A percentile compares a stretch with the other conserved stretches of the same genome.
phyloP scores from a whole-genome alignment of 2,888 invertebrate genomes.

The Acanthococcus lagerstroemiae region DNA sequence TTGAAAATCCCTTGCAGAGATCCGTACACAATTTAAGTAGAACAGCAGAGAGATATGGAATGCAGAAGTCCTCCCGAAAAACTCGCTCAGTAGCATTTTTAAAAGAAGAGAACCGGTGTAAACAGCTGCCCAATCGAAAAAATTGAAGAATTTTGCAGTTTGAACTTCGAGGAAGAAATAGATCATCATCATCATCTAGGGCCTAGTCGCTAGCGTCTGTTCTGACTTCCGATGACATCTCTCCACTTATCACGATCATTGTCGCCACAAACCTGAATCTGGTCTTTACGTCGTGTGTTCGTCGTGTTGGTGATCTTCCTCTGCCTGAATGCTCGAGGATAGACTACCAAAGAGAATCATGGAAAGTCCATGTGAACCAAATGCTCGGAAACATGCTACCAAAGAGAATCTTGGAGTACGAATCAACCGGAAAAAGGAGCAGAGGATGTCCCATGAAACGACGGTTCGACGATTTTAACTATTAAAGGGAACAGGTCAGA shows the following conservation, averaged over 20 bases:
- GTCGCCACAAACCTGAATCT: no score
- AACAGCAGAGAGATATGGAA: neutral
- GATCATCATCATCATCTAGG: no score
- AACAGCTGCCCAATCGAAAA: no score
- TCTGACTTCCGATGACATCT: no score
- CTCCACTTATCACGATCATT: no score
- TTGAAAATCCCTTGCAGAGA: neutral
- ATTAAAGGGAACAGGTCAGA: neutral
- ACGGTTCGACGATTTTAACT: neutral
- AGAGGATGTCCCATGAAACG: neutral
- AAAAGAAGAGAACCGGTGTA: neutral
- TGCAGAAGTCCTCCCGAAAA: neutral
- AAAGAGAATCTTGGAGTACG: neutral
- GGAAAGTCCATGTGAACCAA: no score
- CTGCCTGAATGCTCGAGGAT: no score
- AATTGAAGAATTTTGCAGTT: neutral
- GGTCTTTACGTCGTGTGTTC: no score
- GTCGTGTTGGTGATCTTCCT: no score
- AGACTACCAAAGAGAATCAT: no score
- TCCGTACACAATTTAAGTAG: neutral
- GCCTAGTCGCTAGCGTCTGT: no score
- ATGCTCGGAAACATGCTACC: neutral
- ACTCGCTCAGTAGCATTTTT: neutral
- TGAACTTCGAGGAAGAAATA: conserved; percentile 18
- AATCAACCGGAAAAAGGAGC: neutral